Conservation (phyloP, 2,113 vertebrate genomes). For the Anser cygnoides region DNA sequence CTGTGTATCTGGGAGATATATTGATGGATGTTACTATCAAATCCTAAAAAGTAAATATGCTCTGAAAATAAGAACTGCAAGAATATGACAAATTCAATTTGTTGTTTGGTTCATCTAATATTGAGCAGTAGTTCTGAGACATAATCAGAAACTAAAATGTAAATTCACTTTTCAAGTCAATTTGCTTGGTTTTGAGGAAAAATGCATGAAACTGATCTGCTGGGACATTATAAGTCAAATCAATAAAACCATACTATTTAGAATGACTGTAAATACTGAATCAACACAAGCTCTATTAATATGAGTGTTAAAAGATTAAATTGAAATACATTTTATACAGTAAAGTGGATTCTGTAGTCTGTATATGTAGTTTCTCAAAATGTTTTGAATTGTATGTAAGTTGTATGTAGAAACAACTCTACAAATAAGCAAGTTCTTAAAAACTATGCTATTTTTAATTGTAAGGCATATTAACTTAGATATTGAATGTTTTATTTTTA, state of each 20-base stretch:
- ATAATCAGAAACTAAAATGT: background rate
- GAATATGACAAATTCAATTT: background rate
- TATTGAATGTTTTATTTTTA: background rate
- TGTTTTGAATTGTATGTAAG: background rate
- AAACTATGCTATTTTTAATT: background rate
- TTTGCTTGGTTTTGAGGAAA: background rate
- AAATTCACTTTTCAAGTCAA: slow-evolving; percentile 6
- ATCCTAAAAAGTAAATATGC: background rate
- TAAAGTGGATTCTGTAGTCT: background rate
- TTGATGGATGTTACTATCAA: background rate
- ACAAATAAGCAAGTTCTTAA: background rate
- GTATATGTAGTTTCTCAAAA: background rate
- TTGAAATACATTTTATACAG: background rate
- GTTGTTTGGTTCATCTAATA: background rate
- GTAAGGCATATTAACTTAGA: background rate
- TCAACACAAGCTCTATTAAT: background rate
- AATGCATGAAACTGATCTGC: background rate
- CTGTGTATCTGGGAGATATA: background rate
- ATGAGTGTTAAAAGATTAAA: slow-evolving; percentile 7
- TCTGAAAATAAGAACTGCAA: background rate
- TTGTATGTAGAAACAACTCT: background rate
- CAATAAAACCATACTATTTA: background rate
- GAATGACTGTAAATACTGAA: background rate
- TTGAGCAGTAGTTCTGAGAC: background rate
- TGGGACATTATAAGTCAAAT: slow-evolving; percentile 7